phyloP scores from a whole-genome alignment of 2,797 vertebrate genomes.

The Gymnoscopelus microlampas region DNA sequence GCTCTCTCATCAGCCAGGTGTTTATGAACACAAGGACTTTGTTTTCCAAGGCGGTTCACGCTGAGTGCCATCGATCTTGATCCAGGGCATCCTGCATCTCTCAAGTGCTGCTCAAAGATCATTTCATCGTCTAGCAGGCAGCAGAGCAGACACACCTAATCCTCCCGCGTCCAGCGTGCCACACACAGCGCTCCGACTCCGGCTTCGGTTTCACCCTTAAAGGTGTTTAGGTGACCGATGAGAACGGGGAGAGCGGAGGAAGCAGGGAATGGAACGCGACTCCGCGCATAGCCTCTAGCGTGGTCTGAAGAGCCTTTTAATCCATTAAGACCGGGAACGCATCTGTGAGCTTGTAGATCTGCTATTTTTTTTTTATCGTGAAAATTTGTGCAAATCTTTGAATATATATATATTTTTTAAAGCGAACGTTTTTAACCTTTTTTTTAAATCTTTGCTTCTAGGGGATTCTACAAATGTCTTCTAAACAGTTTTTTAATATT shows the following conservation, averaged over 20 bases:
- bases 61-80: not conserved
- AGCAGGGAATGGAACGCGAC: not conserved
- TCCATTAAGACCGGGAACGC: slow-evolving; percentile 28
- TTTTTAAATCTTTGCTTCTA: too few relatives aligned
- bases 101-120: slow-evolving; percentile 19
- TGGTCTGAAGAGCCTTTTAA: slow-evolving; percentile 49
- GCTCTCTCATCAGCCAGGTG: slow-evolving; percentile 5
- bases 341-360: too few relatives aligned
- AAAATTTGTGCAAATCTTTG: too few relatives aligned
- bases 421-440: too few relatives aligned
- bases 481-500: too few relatives aligned
- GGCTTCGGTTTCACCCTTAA: slow-evolving; percentile 21
- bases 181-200: slow-evolving; percentile 1
- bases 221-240: slow-evolving; percentile 15
- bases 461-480: too few relatives aligned
- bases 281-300: slow-evolving; percentile 19
- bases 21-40: slow-evolving; percentile 37
- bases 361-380: too few relatives aligned
- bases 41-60: slow-evolving; percentile 2
- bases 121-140: slow-evolving; percentile 12
- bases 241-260: slow-evolving; percentile 8
- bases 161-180: not conserved
- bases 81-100: slow-evolving; percentile 8
- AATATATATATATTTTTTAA: too few relatives aligned
- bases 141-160: not conserved